Base-by-base conservation (phyloP, 1,140 invertebrate species). In the Lepidostoma basale region DNA sequence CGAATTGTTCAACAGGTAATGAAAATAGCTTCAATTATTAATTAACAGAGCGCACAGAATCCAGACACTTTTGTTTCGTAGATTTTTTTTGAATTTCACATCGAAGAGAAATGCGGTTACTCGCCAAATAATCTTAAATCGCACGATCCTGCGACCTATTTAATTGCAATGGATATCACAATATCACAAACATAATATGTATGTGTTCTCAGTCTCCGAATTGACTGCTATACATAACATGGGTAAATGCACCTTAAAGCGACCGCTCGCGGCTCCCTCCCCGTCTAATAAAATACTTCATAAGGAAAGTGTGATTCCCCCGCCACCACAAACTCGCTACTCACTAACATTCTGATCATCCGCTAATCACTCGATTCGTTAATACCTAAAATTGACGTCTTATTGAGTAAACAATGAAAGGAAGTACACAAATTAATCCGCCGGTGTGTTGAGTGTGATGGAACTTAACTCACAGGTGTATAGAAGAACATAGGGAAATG, bases 401-500 rank as follows among this genome's bases (percentile, higher is more conserved):
- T 54, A 14, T 14, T 26, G 14, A 30, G 26, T 52, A 14, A 18
- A 12, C 26, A 10, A 52, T 52, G 3, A 6, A 45, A 20, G 30
- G 30, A 52, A 52, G 23, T 8, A 52, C 26, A 52, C 23, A n/a
- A 52, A 36, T 36, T 3, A 36, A 36, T 36, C 33, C 33, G 23
- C 30, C 12, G 25, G 47, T 52, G 26, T 26, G n/a, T n/a, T n/a
- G 25, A 28, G n/a, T n/a, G 47, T 28, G 47, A 26, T 28, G 23
- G 5, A 52, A 28, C 12, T 28, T 30, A 10, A n/a, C 16, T 36
- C 30, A 72, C 25, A 72, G 70, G 33, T 72, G 70, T 72, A 72
- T 72, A 72, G 70, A 72, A 72, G 70, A 69, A 64, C 62, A 72
- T 72, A 72, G 70, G 59, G 70, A 44, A 69, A 72, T 62, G 58